These are phyloP conservation scores for Drosophila antonietae DNA, from an alignment of 2,888 invertebrate species.

Conservation along the genomic window DNA sequence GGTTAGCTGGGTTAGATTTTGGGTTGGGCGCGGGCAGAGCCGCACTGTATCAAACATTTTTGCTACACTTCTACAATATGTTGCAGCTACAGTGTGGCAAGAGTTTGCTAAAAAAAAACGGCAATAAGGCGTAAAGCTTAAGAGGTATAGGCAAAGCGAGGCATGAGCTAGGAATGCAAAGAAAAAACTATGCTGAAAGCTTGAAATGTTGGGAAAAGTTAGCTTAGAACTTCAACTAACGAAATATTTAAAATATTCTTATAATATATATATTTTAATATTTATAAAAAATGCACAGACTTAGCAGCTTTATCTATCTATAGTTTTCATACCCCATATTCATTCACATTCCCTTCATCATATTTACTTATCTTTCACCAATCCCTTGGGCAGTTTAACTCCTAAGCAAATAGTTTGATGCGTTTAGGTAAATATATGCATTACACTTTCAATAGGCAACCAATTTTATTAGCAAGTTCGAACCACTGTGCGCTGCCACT, in stretches of 20 bases:
- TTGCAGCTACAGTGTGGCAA: conserved; percentile 54
- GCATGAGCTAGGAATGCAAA: too few species aligned
- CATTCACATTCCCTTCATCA: not conserved
- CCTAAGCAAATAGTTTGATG: conserved; percentile 28
- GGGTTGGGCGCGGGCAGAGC: conserved; percentile 34
- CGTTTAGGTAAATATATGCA: conserved; percentile 17
- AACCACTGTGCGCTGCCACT: conserved; percentile 50
- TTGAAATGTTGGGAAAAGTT: not conserved
- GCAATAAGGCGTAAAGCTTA: not conserved
- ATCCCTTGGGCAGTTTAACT: not conserved
- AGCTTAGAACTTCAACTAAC: too few species aligned
- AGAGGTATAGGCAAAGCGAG: too few species aligned
- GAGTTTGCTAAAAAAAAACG: not conserved
- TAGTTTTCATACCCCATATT: not conserved
- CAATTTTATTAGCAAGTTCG: conserved; percentile 24
- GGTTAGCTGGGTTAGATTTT: conserved; percentile 29
- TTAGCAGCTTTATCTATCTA: too few species aligned
- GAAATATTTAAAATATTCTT: too few species aligned
- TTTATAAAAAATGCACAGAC: too few species aligned
- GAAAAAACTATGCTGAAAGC: too few species aligned
- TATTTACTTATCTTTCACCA: not conserved
- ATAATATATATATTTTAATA: too few species aligned
- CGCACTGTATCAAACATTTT: conserved; percentile 76
- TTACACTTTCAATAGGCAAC: conserved; percentile 1
- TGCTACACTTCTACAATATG: conserved; percentile 79